A percentile compares a stretch with the other conserved stretches of the same genome.
Evolutionary conservation across 2,888 invertebrate genomes (phyloP).

Genomic region (Ernsta delagoae): DNA sequence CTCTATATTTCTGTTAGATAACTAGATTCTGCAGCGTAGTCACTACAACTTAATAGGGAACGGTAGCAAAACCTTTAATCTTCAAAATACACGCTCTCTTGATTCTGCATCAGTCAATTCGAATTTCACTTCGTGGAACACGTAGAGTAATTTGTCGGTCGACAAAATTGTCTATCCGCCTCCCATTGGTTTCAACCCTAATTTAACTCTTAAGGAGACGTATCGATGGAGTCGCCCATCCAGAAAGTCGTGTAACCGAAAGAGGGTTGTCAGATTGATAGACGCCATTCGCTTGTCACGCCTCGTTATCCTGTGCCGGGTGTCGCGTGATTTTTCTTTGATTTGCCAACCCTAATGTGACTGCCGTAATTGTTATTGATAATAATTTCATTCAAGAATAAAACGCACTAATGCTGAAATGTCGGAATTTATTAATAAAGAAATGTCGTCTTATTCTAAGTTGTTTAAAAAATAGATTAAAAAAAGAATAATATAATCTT

Average conservation of each 20-base stretch:
- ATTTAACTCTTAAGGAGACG: conserved; percentile 75
- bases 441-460: no score
- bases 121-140: conserved; percentile 46
- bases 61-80: background rate
- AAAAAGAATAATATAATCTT: no score
- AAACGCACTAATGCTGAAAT: no score
- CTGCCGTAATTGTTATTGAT: background rate
- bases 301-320: conserved; percentile 61
- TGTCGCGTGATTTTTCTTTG: conserved; percentile 46
- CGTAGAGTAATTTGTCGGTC: conserved; percentile 56
- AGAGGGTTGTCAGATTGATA: conserved; percentile 67
- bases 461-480: no score
- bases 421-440: no score
- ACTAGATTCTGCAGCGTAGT: background rate
- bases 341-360: conserved; percentile 2
- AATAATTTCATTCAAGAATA: no score
- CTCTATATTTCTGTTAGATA: no score
- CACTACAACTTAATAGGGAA: background rate
- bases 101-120: conserved; percentile 42
- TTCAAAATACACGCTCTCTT: conserved; percentile 5
- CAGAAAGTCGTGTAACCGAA: conserved; percentile 72
- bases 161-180: conserved; percentile 61
- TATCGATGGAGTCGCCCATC: conserved; percentile 65
- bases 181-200: conserved; percentile 73
- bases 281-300: conserved; percentile 62